Conservation (phyloP, 2,113 vertebrate species). For the Malurus elegans region DNA sequence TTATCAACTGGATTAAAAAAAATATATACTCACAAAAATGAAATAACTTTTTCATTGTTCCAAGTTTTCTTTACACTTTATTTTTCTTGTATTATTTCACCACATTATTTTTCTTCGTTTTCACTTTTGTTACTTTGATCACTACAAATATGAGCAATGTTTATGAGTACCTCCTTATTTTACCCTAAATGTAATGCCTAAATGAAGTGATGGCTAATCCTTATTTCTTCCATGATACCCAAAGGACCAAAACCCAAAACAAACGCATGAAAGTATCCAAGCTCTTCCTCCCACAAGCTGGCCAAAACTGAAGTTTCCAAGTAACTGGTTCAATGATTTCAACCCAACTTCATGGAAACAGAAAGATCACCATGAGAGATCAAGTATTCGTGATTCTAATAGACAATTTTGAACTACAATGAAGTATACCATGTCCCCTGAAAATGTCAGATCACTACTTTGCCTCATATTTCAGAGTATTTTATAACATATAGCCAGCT, state of each 20-base stretch:
- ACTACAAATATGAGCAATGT: neutral
- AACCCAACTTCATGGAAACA: neutral
- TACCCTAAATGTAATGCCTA: neutral
- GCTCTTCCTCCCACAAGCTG: neutral
- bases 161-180: neutral
- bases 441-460: neutral
- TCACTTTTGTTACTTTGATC: neutral
- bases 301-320: neutral
- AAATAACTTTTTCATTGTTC: neutral
- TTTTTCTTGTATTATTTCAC: neutral
- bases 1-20: neutral
- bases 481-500: accelerated
- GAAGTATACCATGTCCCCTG: neutral
- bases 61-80: neutral
- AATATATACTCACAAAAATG: neutral
- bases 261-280: neutral
- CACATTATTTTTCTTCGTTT: neutral
- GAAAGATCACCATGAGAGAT: neutral
- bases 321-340: neutral
- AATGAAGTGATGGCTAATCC: neutral
- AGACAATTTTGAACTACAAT: neutral
- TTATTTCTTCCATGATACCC: neutral
- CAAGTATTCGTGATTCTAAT: neutral
- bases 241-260: neutral
- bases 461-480: neutral